Percentiles rank a stretch among this genome's conserved stretches.
phyloP scores from a whole-genome alignment of 2,113 vertebrate genomes.

The Prunella himalayana region DNA sequence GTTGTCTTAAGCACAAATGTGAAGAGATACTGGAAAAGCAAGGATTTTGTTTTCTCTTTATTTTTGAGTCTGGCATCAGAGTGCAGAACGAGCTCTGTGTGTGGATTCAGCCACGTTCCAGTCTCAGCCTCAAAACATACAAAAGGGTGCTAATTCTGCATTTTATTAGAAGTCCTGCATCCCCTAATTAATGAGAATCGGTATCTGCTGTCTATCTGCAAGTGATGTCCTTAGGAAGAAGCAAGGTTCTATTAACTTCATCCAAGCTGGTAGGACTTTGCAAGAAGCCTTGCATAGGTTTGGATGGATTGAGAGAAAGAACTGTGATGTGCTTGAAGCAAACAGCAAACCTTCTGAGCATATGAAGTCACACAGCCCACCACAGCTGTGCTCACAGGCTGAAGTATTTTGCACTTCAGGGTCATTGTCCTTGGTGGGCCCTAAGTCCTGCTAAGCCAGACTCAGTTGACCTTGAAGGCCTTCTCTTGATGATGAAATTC shows the following conservation, averaged over 20 bases:
- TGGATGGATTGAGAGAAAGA: neutral
- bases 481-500: neutral
- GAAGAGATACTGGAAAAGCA: neutral
- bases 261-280: neutral
- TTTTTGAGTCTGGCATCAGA: neutral
- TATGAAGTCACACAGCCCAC: fast-evolving
- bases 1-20: neutral
- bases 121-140: neutral
- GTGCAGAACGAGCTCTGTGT: neutral
- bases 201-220: neutral
- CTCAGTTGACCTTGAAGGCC: neutral
- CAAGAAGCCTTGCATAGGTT: neutral
- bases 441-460: neutral
- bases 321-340: neutral
- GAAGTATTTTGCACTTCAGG: neutral
- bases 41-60: neutral
- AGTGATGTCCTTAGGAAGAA: neutral
- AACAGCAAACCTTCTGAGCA: neutral
- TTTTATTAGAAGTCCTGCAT: neutral
- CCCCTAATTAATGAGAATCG: neutral
- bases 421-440: neutral
- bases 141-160: neutral
- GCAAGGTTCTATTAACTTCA: neutral
- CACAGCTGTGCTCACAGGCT: neutral
- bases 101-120: neutral